Conservation (phyloP, 1,140 invertebrate species). For the Pteromalus puparum region DNA sequence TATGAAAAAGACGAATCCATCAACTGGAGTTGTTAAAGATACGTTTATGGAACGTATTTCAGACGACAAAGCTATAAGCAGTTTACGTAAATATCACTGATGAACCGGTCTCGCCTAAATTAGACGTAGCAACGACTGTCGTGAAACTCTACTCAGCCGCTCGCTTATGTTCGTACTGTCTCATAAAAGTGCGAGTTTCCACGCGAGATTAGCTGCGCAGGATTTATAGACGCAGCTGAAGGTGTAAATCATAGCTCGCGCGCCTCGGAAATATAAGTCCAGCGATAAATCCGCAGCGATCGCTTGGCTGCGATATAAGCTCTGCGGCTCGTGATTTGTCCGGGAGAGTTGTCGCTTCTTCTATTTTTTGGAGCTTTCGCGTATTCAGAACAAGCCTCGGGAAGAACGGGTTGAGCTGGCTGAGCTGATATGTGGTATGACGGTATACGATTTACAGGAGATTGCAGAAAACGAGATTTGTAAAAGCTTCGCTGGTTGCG, state of each 20-base stretch:
- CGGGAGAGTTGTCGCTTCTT: background rate
- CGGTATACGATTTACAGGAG: too few relatives aligned
- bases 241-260: background rate
- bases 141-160: background rate
- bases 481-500: too few relatives aligned
- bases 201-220: background rate
- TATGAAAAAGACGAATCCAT: background rate
- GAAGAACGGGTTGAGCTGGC: background rate
- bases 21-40: background rate
- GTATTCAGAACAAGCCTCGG: background rate
- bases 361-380: background rate
- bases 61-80: background rate
- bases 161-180: background rate
- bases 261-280: background rate
- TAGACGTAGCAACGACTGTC: background rate
- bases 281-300: background rate
- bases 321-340: background rate
- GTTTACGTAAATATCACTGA: background rate
- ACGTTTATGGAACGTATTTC: background rate
- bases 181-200: background rate
- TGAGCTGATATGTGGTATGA: background rate
- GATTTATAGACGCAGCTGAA: slow-evolving; percentile 18
- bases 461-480: too few relatives aligned
- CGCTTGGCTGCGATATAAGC: background rate
- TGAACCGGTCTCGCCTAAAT: background rate